Base-by-base conservation (phyloP, 2,797 vertebrate genomes). In the Epinephelus coioides region DNA sequence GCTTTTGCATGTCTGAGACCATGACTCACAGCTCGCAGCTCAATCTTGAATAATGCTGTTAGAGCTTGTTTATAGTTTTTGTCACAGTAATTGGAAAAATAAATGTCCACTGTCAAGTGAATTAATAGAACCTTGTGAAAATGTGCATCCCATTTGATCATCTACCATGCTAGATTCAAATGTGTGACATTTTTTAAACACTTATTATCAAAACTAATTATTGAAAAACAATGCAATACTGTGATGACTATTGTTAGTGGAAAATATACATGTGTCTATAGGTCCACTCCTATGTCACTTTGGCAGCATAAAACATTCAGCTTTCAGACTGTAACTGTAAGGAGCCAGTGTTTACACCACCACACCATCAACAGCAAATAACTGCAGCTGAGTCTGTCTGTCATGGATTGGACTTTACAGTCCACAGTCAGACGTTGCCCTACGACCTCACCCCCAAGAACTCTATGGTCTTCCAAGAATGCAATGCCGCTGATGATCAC, bases 81-180 rank as follows among this genome's bases (percentile, higher is more conserved):
- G 17, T 73, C 10, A 2, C 30, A 69, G 63, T 57, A 68, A 12
- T 51, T 44, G 5, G 25, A 46, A 62, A 81, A 86, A 70, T 27
- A 47, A 78, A 61, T 65, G 54, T 47, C 43, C 21, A n/a, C 46
- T 61, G 50, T 66, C 50, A 68, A 21, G 62, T 67, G 23, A 50
- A 78, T 74, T 50, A 71, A 64, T 46, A 50, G 18, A 44, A 27
- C 49, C 57, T 54, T 40, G 54, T 72, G 47, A 77, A 69, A 78
- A 62, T 50, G 14, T 53, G 51, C 44, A 53, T 84, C 3, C 44
- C 34, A 51, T 80, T 73, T 86, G 38, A 78, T 69, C 25, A 40
- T 78, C 17, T 79, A 55, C 65, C 69, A 73, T 67, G 19, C 23
- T 61, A 18, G 30, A 80, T 69, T 67, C 19, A 44, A 73, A 63